A percentile compares a stretch with the other conserved stretches of the same genome.
Conservation (phyloP, 2,888 invertebrate species). For the Drosophila crucigera region DNA sequence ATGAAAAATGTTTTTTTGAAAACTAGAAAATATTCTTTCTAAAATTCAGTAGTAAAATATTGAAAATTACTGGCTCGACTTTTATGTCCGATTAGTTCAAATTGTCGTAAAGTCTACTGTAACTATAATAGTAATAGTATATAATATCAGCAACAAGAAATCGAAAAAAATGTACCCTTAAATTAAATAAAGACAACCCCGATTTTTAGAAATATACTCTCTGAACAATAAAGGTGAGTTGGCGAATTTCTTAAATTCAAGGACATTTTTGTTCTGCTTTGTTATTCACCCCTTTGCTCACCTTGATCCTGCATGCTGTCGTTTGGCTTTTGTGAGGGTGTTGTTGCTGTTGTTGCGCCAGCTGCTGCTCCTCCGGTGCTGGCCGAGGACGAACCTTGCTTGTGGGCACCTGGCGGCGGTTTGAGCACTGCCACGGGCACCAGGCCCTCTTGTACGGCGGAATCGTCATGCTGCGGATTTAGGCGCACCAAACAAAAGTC, state of each 20-base stretch:
- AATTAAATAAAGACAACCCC: too few species aligned
- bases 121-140: neutral
- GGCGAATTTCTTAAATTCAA: neutral
- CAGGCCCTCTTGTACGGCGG: conserved; percentile 90
- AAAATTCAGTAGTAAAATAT: neutral
- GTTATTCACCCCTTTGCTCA: conserved; percentile 36
- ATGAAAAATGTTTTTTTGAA: neutral
- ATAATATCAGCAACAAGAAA: too few species aligned
- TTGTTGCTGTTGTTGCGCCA: conserved; percentile 14
- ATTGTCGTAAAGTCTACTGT: neutral
- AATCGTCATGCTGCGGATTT: conserved; percentile 86
- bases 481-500: conserved; percentile 91
- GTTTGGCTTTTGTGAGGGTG: conserved; percentile 75
- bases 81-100: neutral
- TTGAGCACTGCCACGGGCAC: conserved; percentile 93
- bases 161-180: too few species aligned
- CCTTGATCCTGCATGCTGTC: conserved; percentile 84
- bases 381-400: conserved; percentile 63
- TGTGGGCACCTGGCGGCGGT: conserved; percentile 88
- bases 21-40: neutral
- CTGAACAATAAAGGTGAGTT: neutral
- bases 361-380: conserved; percentile 26
- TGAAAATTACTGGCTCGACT: neutral
- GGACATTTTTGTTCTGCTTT: neutral
- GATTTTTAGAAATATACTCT: neutral